Evolutionary conservation across 2,797 vertebrate species (phyloP), one percentile per base, ranked within the genome.

Genomic region (Atherinosoma microstoma): DNA sequence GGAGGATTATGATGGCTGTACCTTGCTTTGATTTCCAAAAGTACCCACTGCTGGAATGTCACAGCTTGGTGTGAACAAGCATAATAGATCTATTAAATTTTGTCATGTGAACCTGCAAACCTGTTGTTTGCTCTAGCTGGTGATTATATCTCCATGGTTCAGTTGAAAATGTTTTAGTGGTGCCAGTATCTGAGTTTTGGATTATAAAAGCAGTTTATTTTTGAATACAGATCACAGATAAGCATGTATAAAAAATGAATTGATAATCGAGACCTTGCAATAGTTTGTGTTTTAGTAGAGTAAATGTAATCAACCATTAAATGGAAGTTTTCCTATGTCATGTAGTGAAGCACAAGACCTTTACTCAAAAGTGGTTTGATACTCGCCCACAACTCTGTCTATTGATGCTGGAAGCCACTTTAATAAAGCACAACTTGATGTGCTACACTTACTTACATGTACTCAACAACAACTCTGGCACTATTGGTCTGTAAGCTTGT

Each of bases 401-500:
- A 32, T 30, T 60, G 49, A 77, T 65, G 11, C 57, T 61, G 24
- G 6, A 32, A 29, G 60, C 78, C 22, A 30, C 51, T 67, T 84
- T 71, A 60, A 73, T 73, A 35, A 73, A 60, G 71, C 51, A 10
- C 57, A 73, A 68, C 56, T 64, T 80, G 49, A 80, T 79, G 64
- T 72, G 54, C 62, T 77, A 47, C 58, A 79, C 40, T 85, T n/a
- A n/a, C n/a, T n/a, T n/a, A n/a, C n/a, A n/a, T 83, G 60, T 79
- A 78, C 58, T 76, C 34, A 6, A 78, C 68, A 78, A 58, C 75
- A 75, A 61, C 69, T 69, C 58, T 66, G 71, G 76, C 67, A 58
- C 85, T 79, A 76, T 85, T 77, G 10, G 66, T 58, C 59, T 68
- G 53, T 49, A 53, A 49, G 60, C 79, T 83, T 86, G 82, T 82